Evolutionary conservation across 2,888 invertebrate genomes (phyloP).

Genomic region (Eustalomyia histrio): DNA sequence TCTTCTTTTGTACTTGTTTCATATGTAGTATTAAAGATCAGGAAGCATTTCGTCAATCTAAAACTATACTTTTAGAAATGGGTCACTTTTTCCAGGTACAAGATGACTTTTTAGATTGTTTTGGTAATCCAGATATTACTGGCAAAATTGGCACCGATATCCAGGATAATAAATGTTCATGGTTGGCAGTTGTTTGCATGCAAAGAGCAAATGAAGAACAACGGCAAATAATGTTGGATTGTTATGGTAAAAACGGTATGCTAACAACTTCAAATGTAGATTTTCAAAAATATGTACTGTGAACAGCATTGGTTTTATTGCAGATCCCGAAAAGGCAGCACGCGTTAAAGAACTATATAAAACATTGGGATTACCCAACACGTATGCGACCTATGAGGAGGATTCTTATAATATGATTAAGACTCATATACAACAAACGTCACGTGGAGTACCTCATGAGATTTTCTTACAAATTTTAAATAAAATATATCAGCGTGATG

Average conservation of each 20-base stretch:
- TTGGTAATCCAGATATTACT: constrained; percentile 90
- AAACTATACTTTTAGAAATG: constrained; percentile 92
- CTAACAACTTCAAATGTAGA: neutral
- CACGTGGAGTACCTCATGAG: constrained; percentile 89
- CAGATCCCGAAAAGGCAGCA: constrained; percentile 83
- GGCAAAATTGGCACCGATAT: constrained; percentile 97
- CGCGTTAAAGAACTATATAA: constrained; percentile 88
- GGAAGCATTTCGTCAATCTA: constrained; percentile 90
- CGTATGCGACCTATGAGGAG: constrained; percentile 90
- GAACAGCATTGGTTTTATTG: neutral
- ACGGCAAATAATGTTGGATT: constrained; percentile 85
- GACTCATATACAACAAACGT: constrained; percentile 91
- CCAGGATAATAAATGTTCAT: constrained; percentile 96
- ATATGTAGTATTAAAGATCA: constrained; percentile 82
- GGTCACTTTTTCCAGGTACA: constrained; percentile 98
- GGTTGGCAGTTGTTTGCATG: constrained; percentile 94
- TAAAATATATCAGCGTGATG: constrained; percentile 87
- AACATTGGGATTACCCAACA: constrained; percentile 87
- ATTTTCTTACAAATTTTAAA: constrained; percentile 90
- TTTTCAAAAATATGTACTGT: neutral
- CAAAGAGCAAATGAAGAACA: constrained; percentile 87
- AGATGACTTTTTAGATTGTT: constrained; percentile 88
- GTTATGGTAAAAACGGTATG: constrained; percentile 84
- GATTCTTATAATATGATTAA: constrained; percentile 90
- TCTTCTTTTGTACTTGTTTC: neutral